phyloP scores from a whole-genome alignment of 2,797 vertebrate genomes.

The Myripristis murdjan region DNA sequence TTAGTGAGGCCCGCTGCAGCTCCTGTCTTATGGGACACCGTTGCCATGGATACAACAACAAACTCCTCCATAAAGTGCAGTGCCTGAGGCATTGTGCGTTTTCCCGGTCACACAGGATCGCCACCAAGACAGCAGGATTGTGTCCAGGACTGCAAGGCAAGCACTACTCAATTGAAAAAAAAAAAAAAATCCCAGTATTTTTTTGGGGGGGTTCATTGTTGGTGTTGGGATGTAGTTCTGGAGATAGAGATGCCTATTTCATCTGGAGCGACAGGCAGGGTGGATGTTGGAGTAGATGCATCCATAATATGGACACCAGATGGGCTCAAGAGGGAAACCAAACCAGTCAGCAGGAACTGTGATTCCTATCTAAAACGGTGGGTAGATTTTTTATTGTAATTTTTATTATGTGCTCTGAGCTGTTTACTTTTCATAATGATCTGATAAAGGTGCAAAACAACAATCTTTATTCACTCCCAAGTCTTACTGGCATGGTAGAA shows the following conservation, averaged over 20 bases:
- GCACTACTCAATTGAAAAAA: background rate
- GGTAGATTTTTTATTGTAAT: slow-evolving; percentile 41
- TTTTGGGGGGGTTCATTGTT: slow-evolving; percentile 17
- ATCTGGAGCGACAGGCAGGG: slow-evolving; percentile 77
- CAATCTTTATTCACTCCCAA: background rate
- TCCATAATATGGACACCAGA: slow-evolving; percentile 55
- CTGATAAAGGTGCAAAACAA: background rate
- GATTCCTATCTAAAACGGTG: slow-evolving; percentile 85
- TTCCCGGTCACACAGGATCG: slow-evolving; percentile 36
- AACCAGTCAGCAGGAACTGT: slow-evolving; percentile 38
- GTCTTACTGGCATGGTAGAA: no score
- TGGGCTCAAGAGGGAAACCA: slow-evolving; percentile 55
- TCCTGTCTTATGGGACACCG: slow-evolving; percentile 52
- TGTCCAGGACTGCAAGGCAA: slow-evolving; percentile 24
- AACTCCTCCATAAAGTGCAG: slow-evolving; percentile 57
- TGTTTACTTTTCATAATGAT: background rate
- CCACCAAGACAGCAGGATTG: slow-evolving; percentile 10
- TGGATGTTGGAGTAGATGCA: slow-evolving; percentile 60
- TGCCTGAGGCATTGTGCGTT: slow-evolving; percentile 36
- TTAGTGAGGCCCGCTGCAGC: slow-evolving; percentile 24
- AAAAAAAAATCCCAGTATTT: no score
- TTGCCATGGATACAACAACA: slow-evolving; percentile 82
- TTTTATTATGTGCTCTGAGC: background rate
- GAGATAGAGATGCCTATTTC: slow-evolving; percentile 80
- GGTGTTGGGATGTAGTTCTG: slow-evolving; percentile 36